Evolutionary conservation across 2,888 invertebrate species (phyloP).

Genomic region (Malthinus flaveolus): DNA sequence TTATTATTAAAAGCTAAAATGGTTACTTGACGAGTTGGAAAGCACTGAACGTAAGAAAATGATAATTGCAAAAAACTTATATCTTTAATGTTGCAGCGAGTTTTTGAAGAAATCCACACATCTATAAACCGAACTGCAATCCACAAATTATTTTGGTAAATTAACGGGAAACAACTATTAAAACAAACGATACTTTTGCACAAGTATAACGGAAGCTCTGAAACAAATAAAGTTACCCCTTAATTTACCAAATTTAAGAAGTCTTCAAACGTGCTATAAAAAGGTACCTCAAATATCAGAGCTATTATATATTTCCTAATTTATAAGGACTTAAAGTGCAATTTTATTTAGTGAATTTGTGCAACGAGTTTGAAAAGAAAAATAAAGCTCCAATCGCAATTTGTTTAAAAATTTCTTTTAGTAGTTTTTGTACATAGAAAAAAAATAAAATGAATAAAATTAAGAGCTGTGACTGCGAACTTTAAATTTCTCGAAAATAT

Average conservation of each 20-base stretch:
- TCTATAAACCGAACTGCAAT: not conserved
- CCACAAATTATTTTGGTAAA: slow-evolving; percentile 3
- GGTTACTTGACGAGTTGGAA: too few relatives aligned
- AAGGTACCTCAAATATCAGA: slow-evolving; percentile 52
- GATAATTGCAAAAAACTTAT: too few relatives aligned
- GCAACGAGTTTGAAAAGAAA: slow-evolving; percentile 37
- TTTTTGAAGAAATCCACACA: too few relatives aligned
- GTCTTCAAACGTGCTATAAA: slow-evolving; percentile 51
- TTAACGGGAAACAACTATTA: not conserved
- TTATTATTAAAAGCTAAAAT: too few relatives aligned
- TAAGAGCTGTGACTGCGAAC: not conserved
- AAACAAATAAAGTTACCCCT: not conserved
- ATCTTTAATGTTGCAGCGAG: too few relatives aligned
- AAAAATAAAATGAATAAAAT: not conserved
- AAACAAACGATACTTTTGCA: slow-evolving; percentile 1
- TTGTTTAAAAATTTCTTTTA: not conserved
- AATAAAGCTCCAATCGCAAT: slow-evolving; percentile 9
- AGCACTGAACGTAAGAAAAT: too few relatives aligned
- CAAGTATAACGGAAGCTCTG: not conserved
- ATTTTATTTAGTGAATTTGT: slow-evolving; percentile 47
- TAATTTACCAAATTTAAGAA: slow-evolving; percentile 15
- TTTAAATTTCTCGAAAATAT: slow-evolving; percentile 2
- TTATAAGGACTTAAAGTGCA: slow-evolving; percentile 50
- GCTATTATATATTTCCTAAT: slow-evolving; percentile 41
- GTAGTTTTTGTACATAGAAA: not conserved